Conservation (phyloP, 1,140 invertebrate species). For the Formica exsecta region DNA sequence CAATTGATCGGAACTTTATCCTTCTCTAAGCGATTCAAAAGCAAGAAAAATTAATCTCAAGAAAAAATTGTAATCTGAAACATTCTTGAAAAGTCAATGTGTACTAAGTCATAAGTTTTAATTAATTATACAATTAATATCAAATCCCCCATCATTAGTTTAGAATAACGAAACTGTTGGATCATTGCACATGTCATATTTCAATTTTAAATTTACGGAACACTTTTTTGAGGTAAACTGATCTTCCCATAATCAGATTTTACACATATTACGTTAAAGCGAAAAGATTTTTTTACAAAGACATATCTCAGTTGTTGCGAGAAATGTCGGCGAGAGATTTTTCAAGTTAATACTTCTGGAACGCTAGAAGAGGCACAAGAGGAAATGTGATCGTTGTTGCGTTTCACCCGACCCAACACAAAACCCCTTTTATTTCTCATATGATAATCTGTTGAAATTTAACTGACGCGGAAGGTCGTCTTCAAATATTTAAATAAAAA, state of each 20-base stretch:
- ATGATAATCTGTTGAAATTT: constrained; percentile 31
- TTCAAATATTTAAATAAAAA: constrained; percentile 38
- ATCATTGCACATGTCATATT: constrained; percentile 11
- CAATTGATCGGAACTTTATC: not conserved
- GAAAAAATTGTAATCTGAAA: not conserved
- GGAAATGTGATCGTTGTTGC: not conserved
- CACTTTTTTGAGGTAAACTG: not conserved
- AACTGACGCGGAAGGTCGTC: not conserved
- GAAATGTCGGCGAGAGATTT: not conserved
- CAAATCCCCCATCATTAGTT: not conserved
- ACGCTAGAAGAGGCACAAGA: not conserved
- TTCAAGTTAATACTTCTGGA: not conserved
- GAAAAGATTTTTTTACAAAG: not conserved
- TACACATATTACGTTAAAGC: not conserved
- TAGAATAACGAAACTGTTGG: not conserved
- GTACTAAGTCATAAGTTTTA: not conserved
- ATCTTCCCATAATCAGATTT: not conserved
- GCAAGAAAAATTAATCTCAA: not conserved
- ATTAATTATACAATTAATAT: constrained; percentile 27
- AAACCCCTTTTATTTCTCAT: not conserved
- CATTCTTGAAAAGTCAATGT: constrained; percentile 3
- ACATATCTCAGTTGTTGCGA: not conserved
- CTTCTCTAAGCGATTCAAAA: not conserved
- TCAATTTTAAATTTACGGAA: not conserved
- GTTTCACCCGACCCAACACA: not conserved